Evolutionary conservation across 2,797 vertebrate genomes (phyloP), one percentile per base, ranked within the genome.

Genomic region (Anas georgica): DNA sequence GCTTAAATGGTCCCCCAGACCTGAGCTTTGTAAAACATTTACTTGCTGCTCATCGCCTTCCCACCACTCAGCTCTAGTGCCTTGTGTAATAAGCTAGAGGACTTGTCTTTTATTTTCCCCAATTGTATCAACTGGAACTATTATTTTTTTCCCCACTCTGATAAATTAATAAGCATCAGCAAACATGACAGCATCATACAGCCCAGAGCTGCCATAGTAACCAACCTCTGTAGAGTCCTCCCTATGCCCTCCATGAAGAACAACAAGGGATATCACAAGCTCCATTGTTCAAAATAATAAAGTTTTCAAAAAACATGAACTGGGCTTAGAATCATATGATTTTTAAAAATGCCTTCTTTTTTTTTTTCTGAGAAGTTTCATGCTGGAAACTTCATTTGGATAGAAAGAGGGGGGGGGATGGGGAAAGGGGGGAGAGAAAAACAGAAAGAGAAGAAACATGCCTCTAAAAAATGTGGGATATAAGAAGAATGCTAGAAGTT

Each of bases 111-210:
- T 88, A 83, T 78, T 89, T 94, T 88, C 64, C 88, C 83, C 75
- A 73, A 59, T 48, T 84, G 79, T 90, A 87, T 94, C 66, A 56
- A 69, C 81, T 84, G 80, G 50, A 95, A 55, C 86, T 91, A 74
- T 94, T 96, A 50, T 64, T 77, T 86, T 93, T 74, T 92, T 91
- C 67, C 88, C 90, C 68, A 80, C 81, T 80, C 62, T 96, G 88
- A 94, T 95, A 97, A 96, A 96, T 96, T 96, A 96, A 95, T 97
- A 95, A 96, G 72, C 91, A 93, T 96, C 95, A 94, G 78, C 93
- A 94, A 95, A 94, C 75, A 85, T 94, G 91, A 91, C 76, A 50
- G 72, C 80, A 48, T 93, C 90, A 94, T 79, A 83, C 93, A 88
- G 83, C 67, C 94, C 88, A 60, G 81, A 93, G 93, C 88, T 96